Percentiles rank a stretch among this genome's conserved stretches.
phyloP scores from a whole-genome alignment of 2,113 vertebrate genomes.

The Scopus umbretta region DNA sequence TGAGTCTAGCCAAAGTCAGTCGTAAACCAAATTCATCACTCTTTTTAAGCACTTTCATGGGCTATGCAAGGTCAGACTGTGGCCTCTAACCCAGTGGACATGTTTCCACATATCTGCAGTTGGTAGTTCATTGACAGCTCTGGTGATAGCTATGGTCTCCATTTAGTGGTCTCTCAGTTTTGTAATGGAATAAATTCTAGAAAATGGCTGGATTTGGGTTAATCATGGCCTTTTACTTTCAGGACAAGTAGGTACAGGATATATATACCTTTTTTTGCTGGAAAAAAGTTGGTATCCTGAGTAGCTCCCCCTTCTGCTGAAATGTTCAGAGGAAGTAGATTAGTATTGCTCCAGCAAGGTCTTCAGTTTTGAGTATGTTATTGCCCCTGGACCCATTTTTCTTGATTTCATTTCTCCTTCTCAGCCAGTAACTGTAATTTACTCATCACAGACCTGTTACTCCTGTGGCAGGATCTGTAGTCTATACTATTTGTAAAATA shows the following conservation, averaged over 20 bases:
- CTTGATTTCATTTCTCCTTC: background rate
- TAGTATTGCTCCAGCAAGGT: background rate
- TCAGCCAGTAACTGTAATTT: background rate
- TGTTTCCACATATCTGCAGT: background rate
- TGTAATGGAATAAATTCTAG: background rate
- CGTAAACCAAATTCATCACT: background rate
- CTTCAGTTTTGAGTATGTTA: background rate
- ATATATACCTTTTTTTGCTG: background rate
- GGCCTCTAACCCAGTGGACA: background rate
- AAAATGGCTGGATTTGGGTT: background rate
- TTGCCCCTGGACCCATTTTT: background rate
- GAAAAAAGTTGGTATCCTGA: background rate
- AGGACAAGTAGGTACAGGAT: background rate
- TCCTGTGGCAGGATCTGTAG: background rate
- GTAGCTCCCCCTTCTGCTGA: background rate
- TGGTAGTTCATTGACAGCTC: background rate
- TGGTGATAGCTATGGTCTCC: background rate
- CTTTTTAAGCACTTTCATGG: background rate
- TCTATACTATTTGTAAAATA: background rate
- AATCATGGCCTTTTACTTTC: background rate
- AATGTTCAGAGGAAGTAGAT: background rate
- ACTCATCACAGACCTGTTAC: background rate
- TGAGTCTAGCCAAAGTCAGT: background rate
- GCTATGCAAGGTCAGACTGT: background rate
- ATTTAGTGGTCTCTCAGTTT: background rate